A percentile compares a stretch with the other conserved stretches of the same genome.
These are phyloP conservation scores for Cardinalis cardinalis DNA, from an alignment of 2,113 vertebrate genomes.

Conservation along the genomic window DNA sequence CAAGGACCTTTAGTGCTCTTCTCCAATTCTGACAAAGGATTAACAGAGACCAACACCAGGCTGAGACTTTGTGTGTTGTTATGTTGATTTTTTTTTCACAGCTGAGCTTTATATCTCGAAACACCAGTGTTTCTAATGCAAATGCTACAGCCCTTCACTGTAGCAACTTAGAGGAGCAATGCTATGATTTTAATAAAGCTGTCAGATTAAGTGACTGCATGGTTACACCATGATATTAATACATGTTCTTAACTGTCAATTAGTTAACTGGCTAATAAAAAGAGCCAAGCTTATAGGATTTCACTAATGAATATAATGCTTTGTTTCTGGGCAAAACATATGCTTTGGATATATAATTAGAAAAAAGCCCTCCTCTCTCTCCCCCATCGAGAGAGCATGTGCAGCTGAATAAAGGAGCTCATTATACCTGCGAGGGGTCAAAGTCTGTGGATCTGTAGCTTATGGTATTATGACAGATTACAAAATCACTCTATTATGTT, in stretches of 20 bases:
- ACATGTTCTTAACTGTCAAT: slow-evolving; percentile 86
- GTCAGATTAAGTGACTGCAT: slow-evolving; percentile 75
- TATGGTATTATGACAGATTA: slow-evolving; percentile 95
- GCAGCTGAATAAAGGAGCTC: slow-evolving; percentile 82
- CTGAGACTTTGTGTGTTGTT: neutral
- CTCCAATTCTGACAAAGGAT: neutral
- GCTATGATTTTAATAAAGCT: slow-evolving; percentile 74
- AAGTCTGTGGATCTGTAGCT: slow-evolving; percentile 91
- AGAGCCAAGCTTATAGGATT: slow-evolving; percentile 82
- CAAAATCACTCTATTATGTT: slow-evolving; percentile 91
- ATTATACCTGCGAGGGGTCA: slow-evolving; percentile 94
- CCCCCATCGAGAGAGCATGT: slow-evolving; percentile 75
- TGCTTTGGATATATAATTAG: slow-evolving; percentile 83
- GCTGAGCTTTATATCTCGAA: neutral
- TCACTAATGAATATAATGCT: slow-evolving; percentile 86
- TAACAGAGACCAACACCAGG: neutral
- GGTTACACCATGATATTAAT: slow-evolving; percentile 79
- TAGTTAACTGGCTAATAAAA: slow-evolving; percentile 87
- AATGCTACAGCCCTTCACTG: slow-evolving; percentile 13
- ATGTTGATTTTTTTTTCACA: neutral
- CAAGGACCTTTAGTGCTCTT: neutral
- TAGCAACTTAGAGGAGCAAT: slow-evolving; percentile 33
- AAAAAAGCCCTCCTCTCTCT: slow-evolving; percentile 46
- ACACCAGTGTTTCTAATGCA: slow-evolving; percentile 1
- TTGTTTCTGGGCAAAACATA: slow-evolving; percentile 88